Evolutionary conservation across 2,113 vertebrate species (phyloP), one percentile per base, ranked within the genome.

Genomic region (Corythornis vintsioides): DNA sequence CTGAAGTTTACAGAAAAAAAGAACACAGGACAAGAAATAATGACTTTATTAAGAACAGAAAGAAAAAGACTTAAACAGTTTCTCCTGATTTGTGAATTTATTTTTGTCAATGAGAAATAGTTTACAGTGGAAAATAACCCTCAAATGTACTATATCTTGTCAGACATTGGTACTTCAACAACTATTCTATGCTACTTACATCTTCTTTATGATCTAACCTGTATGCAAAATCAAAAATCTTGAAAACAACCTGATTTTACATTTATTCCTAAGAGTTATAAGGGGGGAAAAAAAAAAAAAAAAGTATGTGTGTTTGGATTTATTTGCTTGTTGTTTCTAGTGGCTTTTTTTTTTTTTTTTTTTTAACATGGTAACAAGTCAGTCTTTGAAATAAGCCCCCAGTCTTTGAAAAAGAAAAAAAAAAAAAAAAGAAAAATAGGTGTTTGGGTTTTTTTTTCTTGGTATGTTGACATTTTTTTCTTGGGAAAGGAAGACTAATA

Each of bases 261-360:
- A 65, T 33, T 74, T 81, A 24, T 67, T 59, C 13, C 1, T 25
- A 42, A 60, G n/a, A 74, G 4, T 35, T 45, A 20, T 12, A 75
- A 20, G 9, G 4, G 7, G 5, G 16, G 2, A 19, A 22, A 2
- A 19, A 14, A 2, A 19, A 22, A 2, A 19, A 14, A 66, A 42
- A 16, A 5, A 3, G 4, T 1, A 4, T 74, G n/a, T 43, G 10
- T 25, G 10, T 26, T 83, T 63, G 5, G 4, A 15, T 55, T 66
- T 25, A 3, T 17, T 42, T 29, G 11, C 7, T 71, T 63, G 4
- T 38, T 5, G 7, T 15, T 82, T 35, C 3, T 33, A 6, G 2
- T 47, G 2, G 28, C 2, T 7, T 10, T 45, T 77, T 81, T 61
- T 2, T 9, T 10, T n/a, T n/a, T n/a, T 45, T 77, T 81, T 61